phyloP scores from a whole-genome alignment of 2,113 vertebrate genomes.

The Forbesichthys papilliferus region DNA sequence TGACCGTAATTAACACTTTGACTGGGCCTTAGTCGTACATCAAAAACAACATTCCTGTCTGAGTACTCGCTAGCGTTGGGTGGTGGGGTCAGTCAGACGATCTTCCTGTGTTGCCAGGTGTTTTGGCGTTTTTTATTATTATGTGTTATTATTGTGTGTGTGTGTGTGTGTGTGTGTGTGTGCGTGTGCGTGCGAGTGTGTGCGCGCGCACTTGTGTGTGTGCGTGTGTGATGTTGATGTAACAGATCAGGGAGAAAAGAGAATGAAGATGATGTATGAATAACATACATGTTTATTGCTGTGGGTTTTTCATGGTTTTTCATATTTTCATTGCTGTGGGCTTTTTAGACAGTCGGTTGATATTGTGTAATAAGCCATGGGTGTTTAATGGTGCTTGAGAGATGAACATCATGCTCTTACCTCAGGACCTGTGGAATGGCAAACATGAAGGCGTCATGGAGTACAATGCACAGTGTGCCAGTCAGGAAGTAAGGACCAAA shows the following conservation, averaged over 20 bases:
- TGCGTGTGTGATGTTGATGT: slow-evolving; percentile 12
- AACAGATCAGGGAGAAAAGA: slow-evolving; percentile 33
- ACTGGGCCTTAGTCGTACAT: slow-evolving; percentile 62
- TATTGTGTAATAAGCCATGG: neutral
- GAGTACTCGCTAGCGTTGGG: slow-evolving; percentile 43
- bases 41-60: slow-evolving; percentile 79
- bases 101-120: slow-evolving; percentile 51
- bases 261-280: slow-evolving; percentile 20
- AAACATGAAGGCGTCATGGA: slow-evolving; percentile 88
- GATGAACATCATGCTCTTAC: slow-evolving; percentile 64
- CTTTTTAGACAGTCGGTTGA: neutral
- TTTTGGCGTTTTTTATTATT: slow-evolving; percentile 14
- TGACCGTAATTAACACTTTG: slow-evolving; percentile 77
- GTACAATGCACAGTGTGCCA: slow-evolving; percentile 81
- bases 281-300: neutral
- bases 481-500: slow-evolving; percentile 85
- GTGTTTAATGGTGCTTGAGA: neutral
- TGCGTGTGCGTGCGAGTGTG: too few relatives aligned
- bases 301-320: too few relatives aligned
- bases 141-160: too few relatives aligned
- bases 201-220: slow-evolving; percentile 8
- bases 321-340: neutral
- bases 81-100: slow-evolving; percentile 39
- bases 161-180: neutral
- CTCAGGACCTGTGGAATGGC: slow-evolving; percentile 85